phyloP scores from a whole-genome alignment of 2,888 invertebrate species.

The Meloe dianella region DNA sequence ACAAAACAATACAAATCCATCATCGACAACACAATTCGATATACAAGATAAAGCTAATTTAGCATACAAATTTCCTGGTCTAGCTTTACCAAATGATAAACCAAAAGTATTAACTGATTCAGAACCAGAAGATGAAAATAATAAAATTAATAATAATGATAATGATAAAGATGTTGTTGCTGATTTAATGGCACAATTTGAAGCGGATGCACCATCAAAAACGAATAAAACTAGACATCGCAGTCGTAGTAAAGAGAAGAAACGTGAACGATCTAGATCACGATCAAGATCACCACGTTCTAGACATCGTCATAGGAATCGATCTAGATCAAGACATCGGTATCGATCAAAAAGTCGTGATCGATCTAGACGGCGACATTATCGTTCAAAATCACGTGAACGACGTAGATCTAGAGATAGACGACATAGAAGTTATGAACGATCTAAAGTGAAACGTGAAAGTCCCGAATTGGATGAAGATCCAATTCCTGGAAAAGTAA shows the following conservation, averaged over 20 bases:
- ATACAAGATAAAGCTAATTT: conserved; percentile 61
- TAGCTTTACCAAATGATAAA: conserved; percentile 80
- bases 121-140: conserved; percentile 45
- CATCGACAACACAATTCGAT: conserved; percentile 25
- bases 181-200: conserved; percentile 84
- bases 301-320: conserved; percentile 36
- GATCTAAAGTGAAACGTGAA: conserved; percentile 43
- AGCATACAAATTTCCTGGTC: conserved; percentile 76
- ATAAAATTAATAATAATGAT: conserved; percentile 47
- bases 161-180: conserved; percentile 66
- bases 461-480: conserved; percentile 72
- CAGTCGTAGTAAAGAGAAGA: conserved; percentile 45
- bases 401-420: conserved; percentile 22
- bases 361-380: conserved; percentile 26
- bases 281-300: conserved; percentile 36
- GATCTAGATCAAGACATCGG: conserved; percentile 42
- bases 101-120: conserved; percentile 60
- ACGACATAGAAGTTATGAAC: conserved; percentile 37
- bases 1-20: conserved; percentile 8
- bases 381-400: background rate
- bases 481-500: conserved; percentile 80
- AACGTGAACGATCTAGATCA: conserved; percentile 43
- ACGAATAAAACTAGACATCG: conserved; percentile 17
- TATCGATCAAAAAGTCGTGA: conserved; percentile 31
- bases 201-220: conserved; percentile 78